Evolutionary conservation across 2,888 invertebrate genomes (phyloP), one percentile per base, ranked within the genome.

Genomic region (Troglohyphantes excavatus): DNA sequence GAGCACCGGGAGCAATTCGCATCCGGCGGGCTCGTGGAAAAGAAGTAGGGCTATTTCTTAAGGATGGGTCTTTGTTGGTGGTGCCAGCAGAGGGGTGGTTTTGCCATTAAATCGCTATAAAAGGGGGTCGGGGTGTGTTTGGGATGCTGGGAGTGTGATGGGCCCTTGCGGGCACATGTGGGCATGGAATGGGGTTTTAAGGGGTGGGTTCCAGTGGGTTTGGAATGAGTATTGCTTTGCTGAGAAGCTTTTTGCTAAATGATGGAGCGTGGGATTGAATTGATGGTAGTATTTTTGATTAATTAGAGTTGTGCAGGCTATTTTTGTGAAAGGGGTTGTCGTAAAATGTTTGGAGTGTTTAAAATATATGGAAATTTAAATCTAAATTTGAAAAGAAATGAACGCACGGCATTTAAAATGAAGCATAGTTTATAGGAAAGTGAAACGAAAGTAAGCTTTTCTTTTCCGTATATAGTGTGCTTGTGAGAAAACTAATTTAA

Each of bases 41-140:
- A 63, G 65, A 73, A 83, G 46, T 26, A 21, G 65, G 61, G 59
- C 84, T 68, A 59, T 85, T 78, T 78, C 73, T 78, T 78, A 63
- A 63, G 73, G 78, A 39, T 39, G 29, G 46, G 33, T 59, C 72
- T 75, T 85, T 85, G 85, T 85, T 67, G 39, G 26, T n/a, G n/a
- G n/a, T n/a, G 26, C 33, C 33, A 26, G 76, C 7, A 29, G 84
- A 46, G 67, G 85, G n/a, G 85, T 53, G 53, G 53, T 53, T 53
- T 13, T 53, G 53, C 85, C 78, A 85, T 85, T 85, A 85, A 85
- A 85, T 78, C 29, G 85, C 85, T 78, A 85, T 85, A 85, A 61
- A 84, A 33, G 33, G 84, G 84, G 27, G 46, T 33, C 39, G 21
- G 61, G 33, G 85, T 76, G 85, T 46, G 76, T 85, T 85, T 85